phyloP scores from a whole-genome alignment of 2,113 vertebrate genomes.

The Mus spicilegus region DNA sequence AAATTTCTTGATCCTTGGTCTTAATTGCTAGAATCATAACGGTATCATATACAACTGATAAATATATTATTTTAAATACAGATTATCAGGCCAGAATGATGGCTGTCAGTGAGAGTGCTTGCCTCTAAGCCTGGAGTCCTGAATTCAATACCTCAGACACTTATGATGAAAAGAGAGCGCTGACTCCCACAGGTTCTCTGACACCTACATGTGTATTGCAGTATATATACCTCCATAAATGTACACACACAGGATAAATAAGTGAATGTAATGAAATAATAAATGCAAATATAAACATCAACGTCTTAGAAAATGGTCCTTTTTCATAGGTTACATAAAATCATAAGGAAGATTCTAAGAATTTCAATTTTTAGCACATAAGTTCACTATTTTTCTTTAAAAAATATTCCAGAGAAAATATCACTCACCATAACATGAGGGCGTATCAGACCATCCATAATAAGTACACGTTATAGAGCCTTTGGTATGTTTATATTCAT shows the following conservation, averaged over 20 bases:
- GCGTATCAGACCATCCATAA: slow-evolving; percentile 79
- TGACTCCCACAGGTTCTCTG: background rate
- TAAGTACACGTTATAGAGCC: slow-evolving; percentile 63
- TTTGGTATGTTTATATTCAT: slow-evolving; percentile 2
- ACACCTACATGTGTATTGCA: too few relatives aligned
- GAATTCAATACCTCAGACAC: background rate
- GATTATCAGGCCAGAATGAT: background rate
- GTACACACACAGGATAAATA: background rate
- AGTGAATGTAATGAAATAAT: background rate
- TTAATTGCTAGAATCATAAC: background rate
- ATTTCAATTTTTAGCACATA: background rate
- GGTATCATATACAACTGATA: background rate
- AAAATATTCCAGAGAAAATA: background rate
- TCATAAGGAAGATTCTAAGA: background rate
- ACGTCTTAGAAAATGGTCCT: background rate
- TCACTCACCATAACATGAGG: slow-evolving; percentile 79
- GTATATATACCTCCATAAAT: accelerated
- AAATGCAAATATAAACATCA: background rate
- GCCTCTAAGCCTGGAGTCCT: background rate
- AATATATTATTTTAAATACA: background rate
- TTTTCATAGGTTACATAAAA: background rate
- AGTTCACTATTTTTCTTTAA: background rate
- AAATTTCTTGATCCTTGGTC: background rate
- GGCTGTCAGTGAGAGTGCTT: background rate
- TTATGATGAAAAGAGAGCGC: background rate